Evolutionary conservation across 1,140 invertebrate species (phyloP).

Genomic region (Batillaria attramentaria): DNA sequence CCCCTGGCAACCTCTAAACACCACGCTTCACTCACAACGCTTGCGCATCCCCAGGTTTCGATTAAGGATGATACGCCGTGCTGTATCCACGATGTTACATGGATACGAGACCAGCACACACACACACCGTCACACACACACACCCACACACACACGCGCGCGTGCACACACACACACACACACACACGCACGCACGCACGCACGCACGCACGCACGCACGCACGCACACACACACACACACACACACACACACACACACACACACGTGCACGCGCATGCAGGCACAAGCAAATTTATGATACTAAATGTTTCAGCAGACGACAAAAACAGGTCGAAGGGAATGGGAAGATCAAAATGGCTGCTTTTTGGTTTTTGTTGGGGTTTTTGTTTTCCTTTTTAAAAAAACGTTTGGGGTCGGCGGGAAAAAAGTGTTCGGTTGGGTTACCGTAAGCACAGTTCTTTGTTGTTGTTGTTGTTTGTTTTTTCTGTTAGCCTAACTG

Average conservation of each 20-base stretch:
- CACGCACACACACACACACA: neutral
- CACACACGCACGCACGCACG: neutral
- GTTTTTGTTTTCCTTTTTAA: neutral
- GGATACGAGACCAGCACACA: too few species aligned
- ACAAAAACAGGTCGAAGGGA: neutral
- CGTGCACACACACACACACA: neutral
- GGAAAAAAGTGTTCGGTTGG: too few species aligned
- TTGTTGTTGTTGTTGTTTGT: too few species aligned
- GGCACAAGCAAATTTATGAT: neutral
- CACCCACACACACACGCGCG: neutral
- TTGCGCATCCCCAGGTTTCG: neutral
- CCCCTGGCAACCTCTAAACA: neutral
- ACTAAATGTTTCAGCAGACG: neutral
- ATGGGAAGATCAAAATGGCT: neutral
- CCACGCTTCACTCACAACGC: neutral
- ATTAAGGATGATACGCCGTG: too few species aligned
- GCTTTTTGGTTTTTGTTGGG: too few species aligned
- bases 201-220: neutral
- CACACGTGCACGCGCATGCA: neutral
- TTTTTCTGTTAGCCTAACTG: too few species aligned
- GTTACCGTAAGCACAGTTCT: too few species aligned
- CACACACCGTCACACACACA: neutral
- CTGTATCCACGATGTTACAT: too few species aligned
- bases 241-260: conserved; percentile 6
- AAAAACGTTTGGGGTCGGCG: neutral